A percentile compares a stretch with the other conserved stretches of the same genome.
Conservation (phyloP, 1,140 invertebrate genomes). For the Dolichoris vasculosae region DNA sequence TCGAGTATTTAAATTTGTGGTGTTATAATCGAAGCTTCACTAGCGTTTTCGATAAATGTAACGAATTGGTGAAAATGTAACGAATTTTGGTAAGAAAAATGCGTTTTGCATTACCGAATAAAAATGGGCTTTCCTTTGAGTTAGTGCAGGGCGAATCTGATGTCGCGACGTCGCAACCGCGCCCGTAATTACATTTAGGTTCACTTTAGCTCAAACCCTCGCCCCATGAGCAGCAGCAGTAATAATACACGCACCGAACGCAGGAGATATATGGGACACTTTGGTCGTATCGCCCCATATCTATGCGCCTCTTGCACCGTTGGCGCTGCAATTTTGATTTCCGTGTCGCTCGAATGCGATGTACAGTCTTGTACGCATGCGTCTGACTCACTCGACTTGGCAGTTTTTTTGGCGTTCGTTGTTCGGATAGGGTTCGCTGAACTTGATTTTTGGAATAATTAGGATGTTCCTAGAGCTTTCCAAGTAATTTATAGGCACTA, state of each 20-base stretch:
- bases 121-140: background rate
- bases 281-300: constrained; percentile 2
- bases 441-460: constrained; percentile 31
- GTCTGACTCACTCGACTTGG: background rate
- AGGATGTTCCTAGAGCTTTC: constrained; percentile 9
- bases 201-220: background rate
- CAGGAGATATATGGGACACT: constrained; percentile 19
- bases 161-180: background rate
- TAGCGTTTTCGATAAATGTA: no score
- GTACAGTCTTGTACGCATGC: background rate
- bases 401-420: background rate
- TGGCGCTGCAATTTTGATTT: constrained; percentile 33
- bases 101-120: background rate
- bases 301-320: background rate
- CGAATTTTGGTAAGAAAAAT: background rate
- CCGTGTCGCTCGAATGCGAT: background rate
- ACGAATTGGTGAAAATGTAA: no score
- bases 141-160: background rate
- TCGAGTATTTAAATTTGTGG: no score
- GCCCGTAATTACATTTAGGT: constrained; percentile 33
- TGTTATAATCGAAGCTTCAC: no score
- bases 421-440: background rate
- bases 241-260: background rate
- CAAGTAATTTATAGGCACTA: constrained; percentile 16
- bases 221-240: background rate